A percentile compares a stretch with the other conserved stretches of the same genome.
These are phyloP conservation scores for Parauchenoglanis punctatus DNA, from an alignment of 2,797 vertebrate species.

Conservation along the genomic window DNA sequence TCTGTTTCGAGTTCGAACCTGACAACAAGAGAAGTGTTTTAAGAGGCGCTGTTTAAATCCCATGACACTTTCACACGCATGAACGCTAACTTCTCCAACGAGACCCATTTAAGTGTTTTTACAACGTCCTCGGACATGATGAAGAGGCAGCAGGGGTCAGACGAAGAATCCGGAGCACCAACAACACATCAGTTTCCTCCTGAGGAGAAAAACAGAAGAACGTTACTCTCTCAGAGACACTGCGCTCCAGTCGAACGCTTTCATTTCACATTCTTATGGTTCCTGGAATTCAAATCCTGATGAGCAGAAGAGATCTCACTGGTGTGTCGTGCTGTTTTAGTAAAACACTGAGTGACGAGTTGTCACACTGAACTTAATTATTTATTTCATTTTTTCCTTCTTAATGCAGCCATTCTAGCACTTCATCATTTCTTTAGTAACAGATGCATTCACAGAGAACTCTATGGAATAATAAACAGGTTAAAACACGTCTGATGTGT, in stretches of 20 bases:
- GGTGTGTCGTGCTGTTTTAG: neutral
- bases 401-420: neutral
- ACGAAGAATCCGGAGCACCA: neutral
- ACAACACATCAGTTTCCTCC: neutral
- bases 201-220: neutral
- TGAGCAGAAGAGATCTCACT: neutral
- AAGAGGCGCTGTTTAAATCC: neutral
- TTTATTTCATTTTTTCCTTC: neutral
- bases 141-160: neutral
- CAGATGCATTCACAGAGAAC: neutral
- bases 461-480: neutral
- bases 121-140: neutral
- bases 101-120: slow-evolving; percentile 2
- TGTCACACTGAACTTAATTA: neutral
- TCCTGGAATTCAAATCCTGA: neutral
- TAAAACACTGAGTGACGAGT: too few species aligned
- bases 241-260: neutral
- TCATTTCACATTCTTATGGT: neutral
- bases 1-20: neutral
- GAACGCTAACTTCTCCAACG: neutral
- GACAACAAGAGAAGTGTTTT: slow-evolving; percentile 7
- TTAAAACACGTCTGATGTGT: too few species aligned
- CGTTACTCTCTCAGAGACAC: neutral
- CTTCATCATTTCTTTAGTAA: neutral
- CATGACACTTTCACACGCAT: neutral